Base-by-base conservation (phyloP, 2,888 invertebrate genomes). In the Ophion ventricosus region DNA sequence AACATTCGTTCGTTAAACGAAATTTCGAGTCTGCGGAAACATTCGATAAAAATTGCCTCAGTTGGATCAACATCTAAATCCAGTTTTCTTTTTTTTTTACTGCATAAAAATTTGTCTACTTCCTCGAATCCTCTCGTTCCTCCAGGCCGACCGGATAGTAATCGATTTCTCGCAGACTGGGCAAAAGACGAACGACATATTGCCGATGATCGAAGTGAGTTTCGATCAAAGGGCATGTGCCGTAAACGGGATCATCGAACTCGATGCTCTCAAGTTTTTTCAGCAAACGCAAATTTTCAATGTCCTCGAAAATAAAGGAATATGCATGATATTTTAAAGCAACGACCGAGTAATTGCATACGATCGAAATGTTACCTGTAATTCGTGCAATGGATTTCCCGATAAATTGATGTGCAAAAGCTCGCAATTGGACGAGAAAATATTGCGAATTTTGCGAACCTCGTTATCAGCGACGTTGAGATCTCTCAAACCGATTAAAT, bases 171-270 rank as follows among this genome's bases (percentile, higher is more conserved):
- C 76, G 82, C 10, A 90, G 83, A 54, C 63, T 74, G n/a, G 87
- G 74, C 40, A 90, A 75, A 72, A 76, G 74, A 75, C 85, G 59
- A 66, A 90, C 77, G 63, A 88, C 70, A 54, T 83, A 85, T 11
- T 79, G 69, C 25, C 90, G 89, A 86, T 89, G 90, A 87, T 89
- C 86, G 64, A 85, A 88, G 54, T 85, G 67, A 23, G 69, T 64
- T 67, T 83, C 82, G 1, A 90, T 20, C 7, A 64, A 54, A 25
- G 89, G 90, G 79, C 88, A 90, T 73, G 87, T 84, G 20, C 89
- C 90, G 25, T 90, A 90, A 17, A 89, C 74, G 7, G 87, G 81
- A 87, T 89, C 89, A 5, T 75, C 69, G 82, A 89, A 87, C 54
- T 84, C 81, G 26, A 89, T 43, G 35, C 86, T 88, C 61, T 86